Conservation (phyloP, 2,113 vertebrate species). For the Perca schrenkii region DNA sequence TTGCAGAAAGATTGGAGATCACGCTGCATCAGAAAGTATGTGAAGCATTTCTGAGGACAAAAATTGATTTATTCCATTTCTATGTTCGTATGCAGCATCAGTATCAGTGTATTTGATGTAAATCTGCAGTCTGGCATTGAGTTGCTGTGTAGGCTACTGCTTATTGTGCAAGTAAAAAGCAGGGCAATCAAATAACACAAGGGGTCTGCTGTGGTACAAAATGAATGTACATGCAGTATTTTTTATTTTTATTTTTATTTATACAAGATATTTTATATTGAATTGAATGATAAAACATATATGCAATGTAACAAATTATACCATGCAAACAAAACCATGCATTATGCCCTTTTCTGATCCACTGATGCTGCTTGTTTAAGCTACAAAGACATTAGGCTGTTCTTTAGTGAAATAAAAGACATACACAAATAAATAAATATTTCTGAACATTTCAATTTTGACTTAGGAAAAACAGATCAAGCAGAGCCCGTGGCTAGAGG, state of each 20-base stretch:
- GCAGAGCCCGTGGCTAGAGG: conserved; percentile 90
- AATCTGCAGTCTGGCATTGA: conserved; percentile 72
- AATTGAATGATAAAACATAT: conserved; percentile 42
- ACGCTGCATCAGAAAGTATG: conserved; percentile 80
- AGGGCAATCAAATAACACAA: conserved; percentile 46
- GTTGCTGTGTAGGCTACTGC: conserved; percentile 63
- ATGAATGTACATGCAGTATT: conserved; percentile 43
- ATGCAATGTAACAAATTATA: conserved; percentile 34
- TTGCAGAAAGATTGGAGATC: conserved; percentile 88
- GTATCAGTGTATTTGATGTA: conserved; percentile 83
- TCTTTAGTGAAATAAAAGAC: conserved; percentile 63
- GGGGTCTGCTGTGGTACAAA: conserved; percentile 44
- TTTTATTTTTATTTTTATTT: conserved; percentile 2
- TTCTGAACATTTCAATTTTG: conserved; percentile 82
- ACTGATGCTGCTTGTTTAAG: conserved; percentile 58
- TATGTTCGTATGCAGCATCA: conserved; percentile 81
- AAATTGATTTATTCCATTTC: conserved; percentile 85
- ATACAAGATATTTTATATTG: conserved; percentile 5
- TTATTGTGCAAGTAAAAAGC: conserved; percentile 67
- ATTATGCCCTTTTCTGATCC: conserved; percentile 37
- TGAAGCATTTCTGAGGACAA: conserved; percentile 78
- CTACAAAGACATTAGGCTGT: conserved; percentile 61
- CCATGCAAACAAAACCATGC: conserved; percentile 43
- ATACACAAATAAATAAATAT: conserved; percentile 81
- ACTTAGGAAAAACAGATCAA: conserved; percentile 85